Percentiles rank a stretch among this genome's conserved stretches.
phyloP scores from a whole-genome alignment of 2,888 invertebrate species.

The Lagria hirta region DNA sequence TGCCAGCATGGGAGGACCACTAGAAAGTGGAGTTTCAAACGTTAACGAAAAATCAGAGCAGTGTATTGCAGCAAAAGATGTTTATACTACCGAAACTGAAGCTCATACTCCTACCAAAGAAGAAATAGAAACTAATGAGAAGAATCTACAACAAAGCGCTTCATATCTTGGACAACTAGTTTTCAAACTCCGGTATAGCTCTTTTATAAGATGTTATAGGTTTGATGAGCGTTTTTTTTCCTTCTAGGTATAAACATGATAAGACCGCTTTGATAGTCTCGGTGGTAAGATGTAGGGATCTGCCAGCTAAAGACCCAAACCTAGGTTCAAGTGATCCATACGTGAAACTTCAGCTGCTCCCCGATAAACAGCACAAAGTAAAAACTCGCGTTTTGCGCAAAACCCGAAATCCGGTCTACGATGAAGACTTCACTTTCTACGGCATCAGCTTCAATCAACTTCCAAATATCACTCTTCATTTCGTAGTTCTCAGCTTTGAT shows the following conservation, averaged over 20 bases:
- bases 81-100: constrained; percentile 56
- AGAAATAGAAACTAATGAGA: constrained; percentile 62
- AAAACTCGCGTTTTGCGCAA: constrained; percentile 90
- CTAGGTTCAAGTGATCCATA: constrained; percentile 92
- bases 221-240: constrained; percentile 6
- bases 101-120: constrained; percentile 56
- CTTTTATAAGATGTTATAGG: not conserved
- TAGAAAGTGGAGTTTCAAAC: constrained; percentile 47
- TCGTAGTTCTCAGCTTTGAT: constrained; percentile 92
- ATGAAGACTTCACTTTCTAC: constrained; percentile 99
- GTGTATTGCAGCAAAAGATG: constrained; percentile 51
- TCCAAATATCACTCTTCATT: constrained; percentile 87
- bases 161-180: constrained; percentile 83
- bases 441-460: constrained; percentile 86
- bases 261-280: constrained; percentile 90
- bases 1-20: constrained; percentile 46
- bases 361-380: constrained; percentile 97
- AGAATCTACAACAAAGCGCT: constrained; percentile 60
- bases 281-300: constrained; percentile 84
- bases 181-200: constrained; percentile 75
- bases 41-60: constrained; percentile 40
- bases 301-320: constrained; percentile 82
- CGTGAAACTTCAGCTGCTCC: constrained; percentile 94
- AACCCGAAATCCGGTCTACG: constrained; percentile 94
- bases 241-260: constrained; percentile 80